Conservation (phyloP, 2,888 invertebrate species). For the Mycalesis mineus region DNA sequence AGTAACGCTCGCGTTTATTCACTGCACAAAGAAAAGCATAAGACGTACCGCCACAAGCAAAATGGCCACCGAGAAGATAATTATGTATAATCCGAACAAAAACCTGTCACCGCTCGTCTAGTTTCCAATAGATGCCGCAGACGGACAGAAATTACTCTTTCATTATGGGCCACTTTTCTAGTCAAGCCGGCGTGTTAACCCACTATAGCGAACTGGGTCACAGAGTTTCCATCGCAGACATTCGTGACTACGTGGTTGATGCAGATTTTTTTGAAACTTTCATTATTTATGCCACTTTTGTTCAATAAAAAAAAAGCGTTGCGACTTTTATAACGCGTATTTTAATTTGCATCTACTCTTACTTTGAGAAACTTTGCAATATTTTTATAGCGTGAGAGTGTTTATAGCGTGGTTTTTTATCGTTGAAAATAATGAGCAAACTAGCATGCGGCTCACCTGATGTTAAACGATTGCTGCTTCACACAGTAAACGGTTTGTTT, state of each 20-base stretch:
- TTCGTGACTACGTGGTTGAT: slow-evolving; percentile 19
- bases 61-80: neutral
- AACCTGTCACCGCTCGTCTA: slow-evolving; percentile 4
- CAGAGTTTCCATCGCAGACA: slow-evolving; percentile 22
- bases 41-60: neutral
- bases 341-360: no score
- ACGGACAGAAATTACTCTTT: slow-evolving; percentile 24
- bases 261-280: slow-evolving; percentile 17
- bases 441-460: no score
- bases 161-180: slow-evolving; percentile 25
- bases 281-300: neutral
- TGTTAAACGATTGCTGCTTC: no score
- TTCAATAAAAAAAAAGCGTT: no score
- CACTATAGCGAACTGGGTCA: slow-evolving; percentile 29
- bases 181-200: slow-evolving; percentile 23
- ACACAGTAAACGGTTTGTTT: no score
- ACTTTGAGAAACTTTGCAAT: no score
- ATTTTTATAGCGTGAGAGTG: no score
- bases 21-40: neutral
- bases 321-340: no score
- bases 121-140: slow-evolving; percentile 12
- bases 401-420: no score
- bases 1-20: no score
- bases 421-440: no score
- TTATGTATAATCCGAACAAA: slow-evolving; percentile 5